Conservation (phyloP, 2,888 invertebrate genomes). For the Noctua janthe region DNA sequence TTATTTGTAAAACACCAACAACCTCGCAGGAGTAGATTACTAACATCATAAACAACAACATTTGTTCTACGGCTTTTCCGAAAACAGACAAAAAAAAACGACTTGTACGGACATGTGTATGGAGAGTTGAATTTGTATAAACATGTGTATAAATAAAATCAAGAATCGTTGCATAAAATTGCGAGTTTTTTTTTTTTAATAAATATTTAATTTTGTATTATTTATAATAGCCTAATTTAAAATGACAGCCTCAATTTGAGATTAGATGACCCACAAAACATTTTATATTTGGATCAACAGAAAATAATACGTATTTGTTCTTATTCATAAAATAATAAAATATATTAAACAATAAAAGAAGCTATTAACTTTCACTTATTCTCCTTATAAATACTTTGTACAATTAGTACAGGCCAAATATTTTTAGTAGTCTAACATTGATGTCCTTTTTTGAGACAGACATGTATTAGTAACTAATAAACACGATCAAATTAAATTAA, state of each 20-base stretch:
- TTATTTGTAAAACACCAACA: no score
- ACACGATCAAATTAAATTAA: not conserved
- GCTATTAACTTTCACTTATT: not conserved
- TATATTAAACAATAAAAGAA: slow-evolving; percentile 1
- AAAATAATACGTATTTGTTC: not conserved
- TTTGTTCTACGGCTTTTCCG: no score
- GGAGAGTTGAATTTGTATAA: no score
- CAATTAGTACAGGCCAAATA: not conserved
- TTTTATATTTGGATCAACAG: not conserved
- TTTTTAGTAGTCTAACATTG: not conserved
- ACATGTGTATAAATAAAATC: not conserved
- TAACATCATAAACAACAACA: no score
- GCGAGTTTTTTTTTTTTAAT: not conserved
- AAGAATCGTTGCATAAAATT: not conserved
- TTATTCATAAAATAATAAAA: not conserved
- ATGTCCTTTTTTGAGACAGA: not conserved
- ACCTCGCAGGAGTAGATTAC: no score
- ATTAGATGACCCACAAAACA: not conserved
- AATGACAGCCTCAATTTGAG: slow-evolving; percentile 40
- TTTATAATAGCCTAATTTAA: slow-evolving; percentile 1
- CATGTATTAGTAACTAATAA: not conserved
- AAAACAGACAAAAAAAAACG: no score
- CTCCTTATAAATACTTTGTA: slow-evolving; percentile 15
- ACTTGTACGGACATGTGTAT: no score
- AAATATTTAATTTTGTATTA: not conserved